These are phyloP conservation scores for Ectemnius continuus DNA, from an alignment of 2,888 invertebrate genomes.

Conservation along the genomic window DNA sequence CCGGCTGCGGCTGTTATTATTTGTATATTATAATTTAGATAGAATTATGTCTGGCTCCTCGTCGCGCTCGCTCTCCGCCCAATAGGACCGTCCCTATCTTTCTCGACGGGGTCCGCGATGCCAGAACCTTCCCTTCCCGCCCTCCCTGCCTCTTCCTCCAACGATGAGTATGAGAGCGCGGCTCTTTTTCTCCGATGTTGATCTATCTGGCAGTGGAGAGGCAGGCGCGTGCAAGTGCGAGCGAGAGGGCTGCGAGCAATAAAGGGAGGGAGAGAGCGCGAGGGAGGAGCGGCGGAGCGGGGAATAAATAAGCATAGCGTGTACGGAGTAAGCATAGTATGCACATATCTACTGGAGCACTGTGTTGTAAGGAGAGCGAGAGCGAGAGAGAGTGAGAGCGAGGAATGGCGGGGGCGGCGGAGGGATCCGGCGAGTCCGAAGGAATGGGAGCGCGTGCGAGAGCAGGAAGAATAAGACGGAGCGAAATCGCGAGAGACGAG, in stretches of 20 bases:
- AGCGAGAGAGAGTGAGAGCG: too few relatives aligned
- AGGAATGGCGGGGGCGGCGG: slow-evolving; percentile 20
- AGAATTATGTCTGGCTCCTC: slow-evolving; percentile 76
- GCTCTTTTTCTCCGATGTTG: slow-evolving; percentile 21
- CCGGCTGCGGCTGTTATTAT: slow-evolving; percentile 77
- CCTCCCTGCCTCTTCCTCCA: slow-evolving; percentile 12
- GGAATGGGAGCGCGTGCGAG: slow-evolving; percentile 14
- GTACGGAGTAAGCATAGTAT: slow-evolving; percentile 6
- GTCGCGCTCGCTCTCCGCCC: slow-evolving; percentile 57
- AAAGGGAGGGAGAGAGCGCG: slow-evolving; percentile 9
- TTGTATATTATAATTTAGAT: slow-evolving; percentile 78
- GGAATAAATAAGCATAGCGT: slow-evolving; percentile 16
- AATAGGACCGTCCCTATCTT: slow-evolving; percentile 34
- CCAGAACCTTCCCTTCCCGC: not conserved
- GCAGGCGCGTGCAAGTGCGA: not conserved
- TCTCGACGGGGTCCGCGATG: not conserved
- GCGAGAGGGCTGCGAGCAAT: not conserved
- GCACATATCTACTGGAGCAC: not conserved
- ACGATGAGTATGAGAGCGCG: not conserved
- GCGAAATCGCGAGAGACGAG: not conserved
- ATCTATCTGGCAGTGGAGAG: slow-evolving; percentile 10
- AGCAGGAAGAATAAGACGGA: slow-evolving; percentile 13
- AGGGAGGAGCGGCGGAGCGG: slow-evolving; percentile 20
- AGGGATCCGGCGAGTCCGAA: not conserved
- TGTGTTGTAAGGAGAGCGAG: slow-evolving; percentile 13